Base-by-base conservation (phyloP, 2,797 vertebrate species). In the Notolabrus celidotus region DNA sequence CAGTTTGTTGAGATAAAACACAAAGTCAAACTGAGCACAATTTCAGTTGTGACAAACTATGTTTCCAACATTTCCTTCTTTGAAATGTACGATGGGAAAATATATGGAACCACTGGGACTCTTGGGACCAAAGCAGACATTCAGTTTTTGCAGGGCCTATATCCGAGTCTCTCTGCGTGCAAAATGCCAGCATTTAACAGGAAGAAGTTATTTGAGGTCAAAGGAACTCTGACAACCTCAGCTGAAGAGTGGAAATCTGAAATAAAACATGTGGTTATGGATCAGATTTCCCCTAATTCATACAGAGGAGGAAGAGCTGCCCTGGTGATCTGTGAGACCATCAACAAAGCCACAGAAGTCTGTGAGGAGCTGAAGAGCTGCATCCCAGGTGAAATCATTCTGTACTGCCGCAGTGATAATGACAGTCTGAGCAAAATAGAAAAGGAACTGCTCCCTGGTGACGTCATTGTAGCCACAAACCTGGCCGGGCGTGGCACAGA, bases 1-100 rank as follows among this genome's bases (percentile, higher is more conserved):
- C 90, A 92, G 67, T 91, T 92, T 45, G 63, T 92, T 2, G 88
- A 92, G 71, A 88, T 92, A 33, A 86, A 76, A 45, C 86, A 90
- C 29, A 57, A 81, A 58, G 29, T 77, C 23, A 82, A 86, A 73
- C n/a, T 89, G 25, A 86, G 84, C 79, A 61, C 79, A 23, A 57
- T 73, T 36, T 77, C 79, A 55, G 34, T 58, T 38, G 84, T 91
- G 29, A 90, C 87, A 19, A 91, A 91, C 42, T 91, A 82, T 15
- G 56, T 88, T 50, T 91, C 88, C n/a, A 89, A 90, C 8, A 15
- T 85, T 0, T 50, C 71, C 0, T 87, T 85, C 23, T 90, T 91
- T 59, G 45, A 76, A 31, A 88, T 74, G 56, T 92, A 91, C 20
- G 0, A 59, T 3, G 68, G 60, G 1, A 71, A 87, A 8, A 77